Conservation (phyloP, 1,140 invertebrate genomes). For the Glomeris maerens region DNA sequence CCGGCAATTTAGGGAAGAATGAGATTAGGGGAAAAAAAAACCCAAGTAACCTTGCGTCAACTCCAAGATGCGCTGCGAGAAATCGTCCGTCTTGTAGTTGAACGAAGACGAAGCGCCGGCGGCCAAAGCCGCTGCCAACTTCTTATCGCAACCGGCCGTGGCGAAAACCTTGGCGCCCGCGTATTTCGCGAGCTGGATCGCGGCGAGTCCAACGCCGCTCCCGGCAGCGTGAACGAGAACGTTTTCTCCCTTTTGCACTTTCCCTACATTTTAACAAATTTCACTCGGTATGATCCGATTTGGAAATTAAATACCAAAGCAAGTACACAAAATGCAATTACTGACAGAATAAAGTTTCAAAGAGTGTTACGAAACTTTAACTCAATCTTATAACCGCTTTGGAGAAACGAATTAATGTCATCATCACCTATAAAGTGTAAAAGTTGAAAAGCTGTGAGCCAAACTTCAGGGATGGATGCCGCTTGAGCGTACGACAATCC, state of each 20-base stretch:
- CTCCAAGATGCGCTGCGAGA: conserved; percentile 22
- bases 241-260: conserved; percentile 18
- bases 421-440: conserved; percentile 25
- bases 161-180: conserved; percentile 22
- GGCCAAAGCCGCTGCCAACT: conserved; percentile 21
- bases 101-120: conserved; percentile 26
- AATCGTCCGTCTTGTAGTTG: conserved; percentile 28
- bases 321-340: too few species aligned
- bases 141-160: conserved; percentile 28
- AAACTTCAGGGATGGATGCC: conserved; percentile 31
- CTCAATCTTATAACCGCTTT: too few species aligned
- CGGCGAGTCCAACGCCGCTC: conserved; percentile 31
- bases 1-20: too few species aligned
- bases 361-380: too few species aligned
- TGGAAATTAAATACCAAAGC: not conserved
- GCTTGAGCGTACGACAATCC: conserved; percentile 23
- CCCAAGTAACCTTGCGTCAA: not conserved
- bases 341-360: too few species aligned
- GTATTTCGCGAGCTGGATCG: conserved; percentile 25
- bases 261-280: not conserved
- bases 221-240: conserved; percentile 31
- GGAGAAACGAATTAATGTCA: not conserved
- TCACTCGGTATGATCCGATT: not conserved
- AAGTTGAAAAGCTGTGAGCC: conserved; percentile 32
- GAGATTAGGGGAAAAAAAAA: too few species aligned